Evolutionary conservation across 1,140 invertebrate genomes (phyloP).

Genomic region (Mesaphorura yosii): DNA sequence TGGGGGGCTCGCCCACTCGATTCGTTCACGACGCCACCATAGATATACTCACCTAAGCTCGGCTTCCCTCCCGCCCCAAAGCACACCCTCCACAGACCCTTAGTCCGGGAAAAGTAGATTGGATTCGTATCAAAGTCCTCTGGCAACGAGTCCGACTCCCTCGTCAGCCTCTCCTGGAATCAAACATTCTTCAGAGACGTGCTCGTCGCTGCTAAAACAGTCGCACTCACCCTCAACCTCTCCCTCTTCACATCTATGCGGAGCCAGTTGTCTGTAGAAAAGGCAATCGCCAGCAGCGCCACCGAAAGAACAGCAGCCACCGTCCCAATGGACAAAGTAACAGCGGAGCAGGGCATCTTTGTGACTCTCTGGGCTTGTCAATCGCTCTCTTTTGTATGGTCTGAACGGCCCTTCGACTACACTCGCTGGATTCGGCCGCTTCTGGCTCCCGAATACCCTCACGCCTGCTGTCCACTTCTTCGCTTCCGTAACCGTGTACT

Average conservation of each 20-base stretch:
- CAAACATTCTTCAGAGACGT: background rate
- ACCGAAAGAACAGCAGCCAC: constrained; percentile 85
- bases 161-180: background rate
- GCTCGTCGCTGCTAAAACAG: background rate
- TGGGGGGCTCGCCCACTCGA: no score
- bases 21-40: no score
- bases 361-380: no score
- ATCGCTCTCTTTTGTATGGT: no score
- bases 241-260: constrained; percentile 78
- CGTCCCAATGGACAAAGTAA: constrained; percentile 83
- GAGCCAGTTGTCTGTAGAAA: constrained; percentile 90
- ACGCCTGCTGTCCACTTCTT: no score
- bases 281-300: constrained; percentile 78
- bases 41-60: constrained; percentile 6
- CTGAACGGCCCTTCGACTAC: no score
- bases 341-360: constrained; percentile 93
- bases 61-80: constrained; percentile 71
- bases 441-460: no score
- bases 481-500: no score
- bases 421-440: no score
- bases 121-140: constrained; percentile 73
- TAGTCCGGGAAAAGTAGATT: constrained; percentile 54
- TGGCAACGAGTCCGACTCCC: constrained; percentile 34
- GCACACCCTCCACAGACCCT: constrained; percentile 79
- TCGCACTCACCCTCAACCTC: constrained; percentile 62